Conservation (phyloP, 2,113 vertebrate genomes). For the Phasianus colchicus region DNA sequence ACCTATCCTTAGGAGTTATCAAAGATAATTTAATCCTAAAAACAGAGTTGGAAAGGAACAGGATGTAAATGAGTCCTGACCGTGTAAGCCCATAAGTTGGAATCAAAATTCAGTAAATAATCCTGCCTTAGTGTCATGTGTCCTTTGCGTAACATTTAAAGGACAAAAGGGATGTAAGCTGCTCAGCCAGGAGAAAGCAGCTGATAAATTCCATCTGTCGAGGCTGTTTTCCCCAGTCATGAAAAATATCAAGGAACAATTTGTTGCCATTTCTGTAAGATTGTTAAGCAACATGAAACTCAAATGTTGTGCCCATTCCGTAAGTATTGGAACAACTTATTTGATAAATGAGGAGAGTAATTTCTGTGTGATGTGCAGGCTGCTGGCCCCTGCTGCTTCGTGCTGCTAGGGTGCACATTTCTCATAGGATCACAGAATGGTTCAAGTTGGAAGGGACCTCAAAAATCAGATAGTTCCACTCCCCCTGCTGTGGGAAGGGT, state of each 20-base stretch:
- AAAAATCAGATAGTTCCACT: too few relatives aligned
- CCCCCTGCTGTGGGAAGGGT: too few relatives aligned
- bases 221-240: slow-evolving; percentile 32
- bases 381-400: not conserved
- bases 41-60: not conserved
- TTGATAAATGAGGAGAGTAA: not conserved
- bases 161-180: not conserved
- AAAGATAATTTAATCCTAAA: not conserved
- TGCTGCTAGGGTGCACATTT: not conserved
- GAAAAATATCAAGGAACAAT: slow-evolving; percentile 64
- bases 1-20: not conserved
- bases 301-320: slow-evolving; percentile 60
- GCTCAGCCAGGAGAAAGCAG: slow-evolving; percentile 51
- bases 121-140: not conserved
- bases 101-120: not conserved
- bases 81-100: not conserved
- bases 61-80: not conserved
- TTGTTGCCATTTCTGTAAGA: slow-evolving; percentile 44
- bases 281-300: slow-evolving; percentile 65
- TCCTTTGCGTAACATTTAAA: not conserved
- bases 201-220: slow-evolving; percentile 59
- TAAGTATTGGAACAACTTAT: slow-evolving; percentile 24
- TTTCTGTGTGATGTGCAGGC: slow-evolving; percentile 14
- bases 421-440: too few relatives aligned
- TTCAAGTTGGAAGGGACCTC: too few relatives aligned